Evolutionary conservation across 2,797 vertebrate species (phyloP).

Genomic region (Nyctalus aviator): DNA sequence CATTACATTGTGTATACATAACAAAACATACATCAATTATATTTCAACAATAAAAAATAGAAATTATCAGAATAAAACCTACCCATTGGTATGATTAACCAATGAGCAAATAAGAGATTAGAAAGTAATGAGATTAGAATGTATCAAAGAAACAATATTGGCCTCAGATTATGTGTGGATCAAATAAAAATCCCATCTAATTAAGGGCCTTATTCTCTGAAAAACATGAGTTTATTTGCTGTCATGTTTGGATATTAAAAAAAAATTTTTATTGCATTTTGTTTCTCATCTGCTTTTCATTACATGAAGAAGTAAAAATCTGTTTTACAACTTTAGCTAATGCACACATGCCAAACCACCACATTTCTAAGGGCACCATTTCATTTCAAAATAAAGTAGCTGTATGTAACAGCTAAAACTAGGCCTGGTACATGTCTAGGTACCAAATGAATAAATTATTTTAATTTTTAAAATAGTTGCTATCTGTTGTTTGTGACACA

Average conservation of each 20-base stretch:
- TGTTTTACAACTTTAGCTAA: slow-evolving; percentile 49
- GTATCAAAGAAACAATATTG: slow-evolving; percentile 38
- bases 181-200: slow-evolving; percentile 67
- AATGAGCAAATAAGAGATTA: slow-evolving; percentile 43
- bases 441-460: slow-evolving; percentile 39
- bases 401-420: background rate
- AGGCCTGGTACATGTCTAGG: slow-evolving; percentile 13
- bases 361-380: slow-evolving; percentile 36
- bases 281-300: slow-evolving; percentile 61
- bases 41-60: background rate
- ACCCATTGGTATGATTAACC: background rate
- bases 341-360: background rate
- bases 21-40: background rate
- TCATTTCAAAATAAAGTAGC: slow-evolving; percentile 50
- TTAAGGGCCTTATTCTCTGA: slow-evolving; percentile 39
- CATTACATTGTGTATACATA: background rate
- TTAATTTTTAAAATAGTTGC: slow-evolving; percentile 33
- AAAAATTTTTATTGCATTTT: slow-evolving; percentile 40
- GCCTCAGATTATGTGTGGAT: slow-evolving; percentile 33
- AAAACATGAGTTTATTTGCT: slow-evolving; percentile 58
- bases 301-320: slow-evolving; percentile 44
- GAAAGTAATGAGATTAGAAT: slow-evolving; percentile 45
- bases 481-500: background rate
- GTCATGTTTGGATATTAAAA: slow-evolving; percentile 53
- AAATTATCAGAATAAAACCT: slow-evolving; percentile 61